Evolutionary conservation across 2,113 vertebrate genomes (phyloP), one percentile per base, ranked within the genome.

Genomic region (Hippocampus guttulatus): DNA sequence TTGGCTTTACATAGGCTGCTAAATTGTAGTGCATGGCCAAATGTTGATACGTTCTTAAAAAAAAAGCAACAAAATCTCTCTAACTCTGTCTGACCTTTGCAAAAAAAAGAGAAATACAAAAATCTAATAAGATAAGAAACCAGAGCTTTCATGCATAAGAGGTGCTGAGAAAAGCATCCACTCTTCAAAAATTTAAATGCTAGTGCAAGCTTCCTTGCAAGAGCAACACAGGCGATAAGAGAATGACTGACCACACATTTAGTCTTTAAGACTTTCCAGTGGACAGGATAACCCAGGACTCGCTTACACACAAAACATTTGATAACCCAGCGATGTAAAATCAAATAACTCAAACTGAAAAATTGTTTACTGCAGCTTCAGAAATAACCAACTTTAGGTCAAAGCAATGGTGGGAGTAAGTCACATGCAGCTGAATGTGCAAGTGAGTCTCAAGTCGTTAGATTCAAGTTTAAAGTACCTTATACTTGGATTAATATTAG

Each of bases 171-270:
- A 65, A 21, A 63, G 52, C 57, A 62, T 75, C 41, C 60, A 9
- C 6, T 10, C 27, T 25, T 38, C 30, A 38, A 30, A 33, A 67
- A 75, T 63, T 67, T 64, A 85, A 70, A 74, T 69, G 76, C 71
- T 69, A 73, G 77, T 76, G 80, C 77, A 51, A n/a, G 73, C 2
- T 70, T 61, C 49, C 68, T 75, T 76, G 71, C 78, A 74, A 78
- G 74, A 71, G 71, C 52, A 85, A 87, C 80, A 73, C 18, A 18
- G 18, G 5, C 72, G 69, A 78, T 68, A 38, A 64, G 54, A 52
- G 58, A 68, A 70, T 75, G 74, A 71, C 68, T 69, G 76, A 73
- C 67, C 73, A 62, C 12, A 68, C 69, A 70, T 11, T 45, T 45
- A 45, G 3, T 63, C 67, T 73, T 76, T 81, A 69, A 49, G 77